Conservation (phyloP, 2,888 invertebrate species). For the Mythimna pallens region DNA sequence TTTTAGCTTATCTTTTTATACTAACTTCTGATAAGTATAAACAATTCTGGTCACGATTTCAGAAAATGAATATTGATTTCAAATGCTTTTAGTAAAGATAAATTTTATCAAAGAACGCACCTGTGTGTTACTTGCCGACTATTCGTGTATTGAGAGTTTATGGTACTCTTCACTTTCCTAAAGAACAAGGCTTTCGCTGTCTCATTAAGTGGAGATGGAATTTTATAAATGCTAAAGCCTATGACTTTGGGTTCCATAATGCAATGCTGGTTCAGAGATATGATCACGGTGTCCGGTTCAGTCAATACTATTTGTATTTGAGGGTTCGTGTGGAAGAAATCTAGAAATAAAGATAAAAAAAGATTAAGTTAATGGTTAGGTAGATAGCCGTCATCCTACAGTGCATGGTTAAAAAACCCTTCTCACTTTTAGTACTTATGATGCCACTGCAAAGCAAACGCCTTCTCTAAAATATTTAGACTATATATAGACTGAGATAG, state of each 20-base stretch:
- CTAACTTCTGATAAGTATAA: too few species aligned
- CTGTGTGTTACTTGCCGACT: constrained; percentile 95
- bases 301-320: constrained; percentile 95
- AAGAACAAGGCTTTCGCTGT: constrained; percentile 95
- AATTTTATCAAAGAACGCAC: constrained; percentile 62
- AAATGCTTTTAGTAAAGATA: not conserved
- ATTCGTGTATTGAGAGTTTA: constrained; percentile 97
- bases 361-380: not conserved
- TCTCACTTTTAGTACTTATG: too few species aligned
- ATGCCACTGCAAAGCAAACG: too few species aligned
- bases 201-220: constrained; percentile 93
- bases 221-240: constrained; percentile 96
- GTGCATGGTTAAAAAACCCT: not conserved
- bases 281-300: constrained; percentile 92
- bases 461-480: too few species aligned
- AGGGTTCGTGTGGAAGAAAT: constrained; percentile 98
- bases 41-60: too few species aligned
- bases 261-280: constrained; percentile 97
- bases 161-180: constrained; percentile 95
- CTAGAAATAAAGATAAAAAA: constrained; percentile 77
- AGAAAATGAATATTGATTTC: not conserved
- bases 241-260: constrained; percentile 98
- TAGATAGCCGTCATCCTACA: not conserved
- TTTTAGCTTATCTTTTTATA: too few species aligned
- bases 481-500: too few species aligned